A percentile compares a stretch with the other conserved stretches of the same genome.
Conservation (phyloP, 2,888 invertebrate genomes). For the Bimastos eiseni region DNA sequence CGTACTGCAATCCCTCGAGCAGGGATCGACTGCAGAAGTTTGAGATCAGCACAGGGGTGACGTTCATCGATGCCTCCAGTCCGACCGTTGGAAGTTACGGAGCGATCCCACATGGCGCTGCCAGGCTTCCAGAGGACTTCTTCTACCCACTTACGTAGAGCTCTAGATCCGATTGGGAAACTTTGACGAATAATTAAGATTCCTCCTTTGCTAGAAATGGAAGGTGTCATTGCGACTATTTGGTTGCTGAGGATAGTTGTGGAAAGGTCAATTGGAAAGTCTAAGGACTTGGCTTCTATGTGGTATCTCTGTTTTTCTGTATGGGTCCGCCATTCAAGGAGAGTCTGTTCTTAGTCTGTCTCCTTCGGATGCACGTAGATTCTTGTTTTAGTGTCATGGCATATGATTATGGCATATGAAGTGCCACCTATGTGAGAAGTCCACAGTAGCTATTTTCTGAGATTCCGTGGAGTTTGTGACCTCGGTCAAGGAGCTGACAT, state of each 20-base stretch:
- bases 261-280: neutral
- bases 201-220: neutral
- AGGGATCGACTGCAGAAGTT: constrained; percentile 48
- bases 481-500: no score
- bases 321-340: neutral
- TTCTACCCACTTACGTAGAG: constrained; percentile 69
- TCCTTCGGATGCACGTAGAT: neutral
- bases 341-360: neutral
- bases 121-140: constrained; percentile 74
- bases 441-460: neutral
- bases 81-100: constrained; percentile 66
- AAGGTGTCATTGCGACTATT: neutral
- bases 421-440: neutral
- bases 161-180: neutral
- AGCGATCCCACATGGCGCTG: constrained; percentile 70
- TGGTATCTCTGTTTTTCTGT: neutral
- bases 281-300: no score
- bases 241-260: neutral
- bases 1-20: constrained; percentile 51
- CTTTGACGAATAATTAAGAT: neutral
- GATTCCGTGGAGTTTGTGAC: no score
- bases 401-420: neutral
- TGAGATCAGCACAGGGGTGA: constrained; percentile 61
- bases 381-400: neutral
- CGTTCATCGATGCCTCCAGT: constrained; percentile 65